Evolutionary conservation across 2,113 vertebrate species (phyloP).

Genomic region (Bos indicus): DNA sequence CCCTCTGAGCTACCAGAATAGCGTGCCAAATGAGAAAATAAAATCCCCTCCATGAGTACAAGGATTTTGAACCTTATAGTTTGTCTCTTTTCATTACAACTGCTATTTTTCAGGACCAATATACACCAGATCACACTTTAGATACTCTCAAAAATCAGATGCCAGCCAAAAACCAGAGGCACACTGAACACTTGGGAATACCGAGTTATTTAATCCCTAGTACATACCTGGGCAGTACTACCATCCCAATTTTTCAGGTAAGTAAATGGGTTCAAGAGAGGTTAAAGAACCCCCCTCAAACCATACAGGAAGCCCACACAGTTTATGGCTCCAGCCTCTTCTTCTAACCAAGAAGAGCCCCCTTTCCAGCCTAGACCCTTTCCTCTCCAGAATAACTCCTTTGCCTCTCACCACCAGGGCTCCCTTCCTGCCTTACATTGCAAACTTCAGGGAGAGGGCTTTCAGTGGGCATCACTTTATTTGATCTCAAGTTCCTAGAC

Average conservation of each 20-base stretch:
- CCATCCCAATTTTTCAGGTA: neutral
- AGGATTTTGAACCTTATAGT: neutral
- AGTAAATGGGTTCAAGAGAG: neutral
- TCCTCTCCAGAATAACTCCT: neutral
- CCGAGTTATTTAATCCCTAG: neutral
- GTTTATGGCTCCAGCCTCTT: neutral
- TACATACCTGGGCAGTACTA: neutral
- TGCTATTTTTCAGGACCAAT: neutral
- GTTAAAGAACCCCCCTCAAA: neutral
- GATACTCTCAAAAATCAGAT: slow-evolving; percentile 3
- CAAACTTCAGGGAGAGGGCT: neutral
- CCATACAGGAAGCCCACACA: neutral
- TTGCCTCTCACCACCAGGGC: neutral
- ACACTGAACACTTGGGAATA: neutral
- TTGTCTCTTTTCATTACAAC: neutral
- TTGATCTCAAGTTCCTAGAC: neutral
- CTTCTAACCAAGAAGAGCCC: neutral
- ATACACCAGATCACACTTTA: neutral
- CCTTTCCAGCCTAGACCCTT: neutral
- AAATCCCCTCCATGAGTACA: neutral
- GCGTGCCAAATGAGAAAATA: neutral
- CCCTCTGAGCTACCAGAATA: neutral
- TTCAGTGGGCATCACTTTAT: neutral
- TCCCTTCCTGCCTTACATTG: neutral
- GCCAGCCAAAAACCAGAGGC: neutral